Percentiles rank a stretch among this genome's conserved stretches.
These are phyloP conservation scores for Tenthredo mesomela DNA, from an alignment of 2,888 invertebrate species.

Conservation along the genomic window DNA sequence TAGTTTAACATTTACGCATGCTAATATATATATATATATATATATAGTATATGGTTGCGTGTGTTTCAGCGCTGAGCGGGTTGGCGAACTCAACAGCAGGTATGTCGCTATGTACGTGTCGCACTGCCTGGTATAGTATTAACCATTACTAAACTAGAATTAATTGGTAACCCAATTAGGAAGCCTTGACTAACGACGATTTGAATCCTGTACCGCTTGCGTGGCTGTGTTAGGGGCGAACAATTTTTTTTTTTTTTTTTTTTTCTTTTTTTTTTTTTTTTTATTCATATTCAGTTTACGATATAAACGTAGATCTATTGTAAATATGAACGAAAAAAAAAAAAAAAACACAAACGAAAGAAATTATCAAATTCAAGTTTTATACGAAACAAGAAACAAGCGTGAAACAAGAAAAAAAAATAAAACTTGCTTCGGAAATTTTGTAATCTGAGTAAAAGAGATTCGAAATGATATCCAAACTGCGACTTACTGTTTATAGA, in stretches of 20 bases:
- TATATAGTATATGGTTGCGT: conserved; percentile 57
- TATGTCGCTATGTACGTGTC: conserved; percentile 79
- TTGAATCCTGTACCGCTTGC: conserved; percentile 51
- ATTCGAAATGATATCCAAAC: not conserved
- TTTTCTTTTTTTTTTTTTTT: too few relatives aligned
- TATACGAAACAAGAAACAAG: not conserved
- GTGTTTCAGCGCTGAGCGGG: conserved; percentile 79
- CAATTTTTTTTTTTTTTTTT: not conserved
- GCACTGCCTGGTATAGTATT: conserved; percentile 78
- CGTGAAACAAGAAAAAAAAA: not conserved
- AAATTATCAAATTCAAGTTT: not conserved
- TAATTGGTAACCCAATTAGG: conserved; percentile 51
- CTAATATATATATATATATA: not conserved
- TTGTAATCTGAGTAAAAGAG: not conserved
- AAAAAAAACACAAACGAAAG: not conserved
- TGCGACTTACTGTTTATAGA: not conserved
- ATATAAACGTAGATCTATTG: not conserved
- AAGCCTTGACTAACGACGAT: conserved; percentile 50
- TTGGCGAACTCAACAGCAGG: conserved; percentile 79
- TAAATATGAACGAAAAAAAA: not conserved
- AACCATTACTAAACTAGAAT: conserved; percentile 75
- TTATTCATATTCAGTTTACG: not conserved
- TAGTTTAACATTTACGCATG: conserved; percentile 39
- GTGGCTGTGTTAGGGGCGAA: conserved; percentile 21
- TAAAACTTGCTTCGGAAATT: not conserved